phyloP scores from a whole-genome alignment of 2,888 invertebrate genomes.

The Pantelozetes paolii region DNA sequence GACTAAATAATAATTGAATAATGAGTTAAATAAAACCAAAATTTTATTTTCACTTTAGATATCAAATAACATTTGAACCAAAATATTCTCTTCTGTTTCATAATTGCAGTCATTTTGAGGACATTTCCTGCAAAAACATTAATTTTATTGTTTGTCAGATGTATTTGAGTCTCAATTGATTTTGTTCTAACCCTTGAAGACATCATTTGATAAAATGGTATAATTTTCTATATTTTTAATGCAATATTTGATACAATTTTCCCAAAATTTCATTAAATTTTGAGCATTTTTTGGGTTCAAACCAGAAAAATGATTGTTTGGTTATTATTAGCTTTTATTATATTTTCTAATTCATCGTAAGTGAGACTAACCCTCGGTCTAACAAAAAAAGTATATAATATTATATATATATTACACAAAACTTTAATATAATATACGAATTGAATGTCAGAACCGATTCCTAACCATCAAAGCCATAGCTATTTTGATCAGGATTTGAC shows the following conservation, averaged over 20 bases:
- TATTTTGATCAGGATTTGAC: slow-evolving; percentile 32
- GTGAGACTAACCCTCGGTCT: not conserved
- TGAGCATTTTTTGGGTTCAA: not conserved
- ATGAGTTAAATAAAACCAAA: no score
- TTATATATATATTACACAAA: no score
- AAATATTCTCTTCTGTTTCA: not conserved
- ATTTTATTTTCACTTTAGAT: no score
- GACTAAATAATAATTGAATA: no score
- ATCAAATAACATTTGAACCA: not conserved
- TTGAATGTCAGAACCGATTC: slow-evolving; percentile 5
- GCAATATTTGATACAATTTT: no score
- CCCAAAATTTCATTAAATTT: no score
- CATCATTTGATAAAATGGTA: not conserved
- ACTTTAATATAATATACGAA: not conserved
- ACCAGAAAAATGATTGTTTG: not conserved
- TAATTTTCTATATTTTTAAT: no score
- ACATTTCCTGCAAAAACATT: not conserved
- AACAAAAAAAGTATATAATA: no score
- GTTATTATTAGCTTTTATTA: not conserved
- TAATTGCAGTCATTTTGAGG: not conserved
- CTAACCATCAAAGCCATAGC: slow-evolving; percentile 8
- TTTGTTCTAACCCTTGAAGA: not conserved
- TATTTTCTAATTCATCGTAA: not conserved
- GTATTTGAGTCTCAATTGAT: not conserved
- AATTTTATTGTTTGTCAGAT: not conserved